Evolutionary conservation across 2,797 vertebrate genomes (phyloP).

Genomic region (Menidia menidia): DNA sequence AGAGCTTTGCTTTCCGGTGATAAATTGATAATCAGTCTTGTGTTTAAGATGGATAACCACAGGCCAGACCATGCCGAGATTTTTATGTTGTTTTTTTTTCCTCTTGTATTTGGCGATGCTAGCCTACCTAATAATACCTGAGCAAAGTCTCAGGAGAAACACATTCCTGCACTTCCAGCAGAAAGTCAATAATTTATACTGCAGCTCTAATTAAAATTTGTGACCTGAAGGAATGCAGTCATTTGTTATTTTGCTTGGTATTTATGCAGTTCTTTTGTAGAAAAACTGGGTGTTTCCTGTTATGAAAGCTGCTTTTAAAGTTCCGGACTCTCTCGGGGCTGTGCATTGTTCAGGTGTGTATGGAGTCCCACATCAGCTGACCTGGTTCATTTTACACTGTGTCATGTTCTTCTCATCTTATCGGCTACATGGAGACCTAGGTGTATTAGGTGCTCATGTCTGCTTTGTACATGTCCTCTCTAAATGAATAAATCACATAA

Average conservation of each 20-base stretch:
- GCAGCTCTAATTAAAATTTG: not conserved
- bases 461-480: conserved; percentile 6
- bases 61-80: not conserved
- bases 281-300: conserved; percentile 39
- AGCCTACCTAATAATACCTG: too few relatives aligned
- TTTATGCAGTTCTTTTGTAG: conserved; percentile 7
- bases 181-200: not conserved
- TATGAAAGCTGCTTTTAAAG: conserved; percentile 15
- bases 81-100: not conserved
- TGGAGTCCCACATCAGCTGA: conserved; percentile 41
- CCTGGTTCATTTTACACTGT: conserved; percentile 51
- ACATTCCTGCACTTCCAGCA: not conserved
- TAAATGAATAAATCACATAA: conserved; percentile 9
- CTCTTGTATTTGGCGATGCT: not conserved
- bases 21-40: too few relatives aligned
- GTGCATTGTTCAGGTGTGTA: conserved; percentile 30
- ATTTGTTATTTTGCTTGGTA: not conserved
- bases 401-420: conserved; percentile 28
- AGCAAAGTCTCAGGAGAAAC: not conserved
- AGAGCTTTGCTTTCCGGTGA: too few relatives aligned
- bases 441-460: conserved; percentile 35
- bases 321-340: not conserved
- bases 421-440: conserved; percentile 35
- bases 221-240: not conserved
- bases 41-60: too few relatives aligned